These are phyloP conservation scores for Palloptera scutellata DNA, from an alignment of 2,888 invertebrate genomes.

Conservation along the genomic window DNA sequence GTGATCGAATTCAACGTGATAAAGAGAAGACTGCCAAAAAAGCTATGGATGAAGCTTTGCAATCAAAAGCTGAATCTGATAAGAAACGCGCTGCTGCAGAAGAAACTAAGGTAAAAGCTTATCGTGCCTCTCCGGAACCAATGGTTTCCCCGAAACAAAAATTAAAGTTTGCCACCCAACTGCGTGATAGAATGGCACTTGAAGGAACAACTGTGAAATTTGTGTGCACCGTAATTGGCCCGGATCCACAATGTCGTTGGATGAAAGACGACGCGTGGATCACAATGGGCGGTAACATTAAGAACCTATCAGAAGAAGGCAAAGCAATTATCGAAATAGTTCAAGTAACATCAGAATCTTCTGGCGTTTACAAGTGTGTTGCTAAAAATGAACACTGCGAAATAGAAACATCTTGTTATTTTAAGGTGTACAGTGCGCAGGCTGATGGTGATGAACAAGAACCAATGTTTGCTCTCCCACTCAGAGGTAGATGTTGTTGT, in stretches of 20 bases:
- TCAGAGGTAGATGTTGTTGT: slow-evolving; percentile 68
- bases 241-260: slow-evolving; percentile 78
- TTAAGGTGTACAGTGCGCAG: slow-evolving; percentile 65
- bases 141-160: slow-evolving; percentile 61
- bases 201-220: slow-evolving; percentile 79
- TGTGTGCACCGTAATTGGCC: slow-evolving; percentile 79
- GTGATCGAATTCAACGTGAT: slow-evolving; percentile 55
- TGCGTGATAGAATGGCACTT: slow-evolving; percentile 80
- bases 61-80: slow-evolving; percentile 62
- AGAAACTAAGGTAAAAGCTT: slow-evolving; percentile 41
- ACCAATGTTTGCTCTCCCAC: slow-evolving; percentile 66
- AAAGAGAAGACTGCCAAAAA: slow-evolving; percentile 56
- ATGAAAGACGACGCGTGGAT: slow-evolving; percentile 75
- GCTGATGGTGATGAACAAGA: slow-evolving; percentile 61
- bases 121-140: slow-evolving; percentile 53
- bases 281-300: slow-evolving; percentile 68
- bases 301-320: slow-evolving; percentile 72
- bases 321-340: slow-evolving; percentile 78
- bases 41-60: slow-evolving; percentile 62
- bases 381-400: slow-evolving; percentile 80
- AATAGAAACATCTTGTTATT: slow-evolving; percentile 74
- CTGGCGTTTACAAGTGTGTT: slow-evolving; percentile 83
- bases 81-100: slow-evolving; percentile 52
- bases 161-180: slow-evolving; percentile 73
- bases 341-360: slow-evolving; percentile 72